Percentiles rank a stretch among this genome's conserved stretches.
Evolutionary conservation across 1,140 invertebrate genomes (phyloP).

Genomic region (Pachyrhynchus sulphureomaculatus): DNA sequence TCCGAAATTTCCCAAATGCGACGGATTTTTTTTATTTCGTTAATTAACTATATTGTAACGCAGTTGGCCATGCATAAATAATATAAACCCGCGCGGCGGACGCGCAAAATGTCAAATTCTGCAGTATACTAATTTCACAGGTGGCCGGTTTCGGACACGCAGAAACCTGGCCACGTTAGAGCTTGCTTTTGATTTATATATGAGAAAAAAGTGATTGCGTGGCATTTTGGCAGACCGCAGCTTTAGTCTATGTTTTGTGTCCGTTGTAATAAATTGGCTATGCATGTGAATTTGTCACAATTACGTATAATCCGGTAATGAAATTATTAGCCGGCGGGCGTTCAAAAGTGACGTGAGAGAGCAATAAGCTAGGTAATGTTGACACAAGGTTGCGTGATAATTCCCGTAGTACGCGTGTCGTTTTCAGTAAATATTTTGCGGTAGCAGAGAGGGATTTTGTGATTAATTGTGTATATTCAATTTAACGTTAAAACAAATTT

Average conservation of each 20-base stretch:
- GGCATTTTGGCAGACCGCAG: conserved; percentile 14
- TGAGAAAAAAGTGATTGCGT: conserved; percentile 28
- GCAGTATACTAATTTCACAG: conserved; percentile 26
- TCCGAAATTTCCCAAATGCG: neutral
- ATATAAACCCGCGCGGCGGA: conserved; percentile 15
- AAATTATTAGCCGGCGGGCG: conserved; percentile 9
- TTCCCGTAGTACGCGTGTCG: no score
- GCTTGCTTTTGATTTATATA: conserved; percentile 21
- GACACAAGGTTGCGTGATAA: no score
- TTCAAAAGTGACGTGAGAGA: no score
- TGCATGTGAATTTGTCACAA: conserved; percentile 10
- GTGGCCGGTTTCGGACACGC: conserved; percentile 26
- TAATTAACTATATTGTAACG: conserved; percentile 34
- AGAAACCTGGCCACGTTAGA: conserved; percentile 20
- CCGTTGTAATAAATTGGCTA: conserved; percentile 18
- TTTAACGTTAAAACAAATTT: no score
- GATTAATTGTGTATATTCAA: no score
- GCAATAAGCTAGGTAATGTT: no score
- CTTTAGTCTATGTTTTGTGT: conserved; percentile 9
- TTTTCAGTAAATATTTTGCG: no score
- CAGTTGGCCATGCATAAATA: conserved; percentile 26
- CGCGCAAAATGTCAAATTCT: conserved; percentile 29
- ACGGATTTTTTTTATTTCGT: conserved; percentile 11
- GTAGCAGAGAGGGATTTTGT: no score
- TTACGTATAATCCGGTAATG: conserved; percentile 6